These are phyloP conservation scores for Maccullochella peelii DNA, from an alignment of 2,113 vertebrate genomes.

Conservation along the genomic window DNA sequence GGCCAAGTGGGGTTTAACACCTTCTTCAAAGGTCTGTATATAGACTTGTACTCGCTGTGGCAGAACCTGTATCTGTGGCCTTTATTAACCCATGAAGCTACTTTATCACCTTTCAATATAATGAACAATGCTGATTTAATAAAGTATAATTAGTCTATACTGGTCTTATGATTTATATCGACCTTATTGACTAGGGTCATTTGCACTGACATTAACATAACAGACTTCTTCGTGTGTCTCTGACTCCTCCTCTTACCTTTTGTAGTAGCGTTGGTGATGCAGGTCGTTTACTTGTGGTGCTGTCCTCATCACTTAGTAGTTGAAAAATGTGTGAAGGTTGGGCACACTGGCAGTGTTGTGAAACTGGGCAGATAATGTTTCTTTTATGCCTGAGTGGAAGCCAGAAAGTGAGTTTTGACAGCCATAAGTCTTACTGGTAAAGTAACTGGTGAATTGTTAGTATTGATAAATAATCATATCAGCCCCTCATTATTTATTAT, in stretches of 20 bases:
- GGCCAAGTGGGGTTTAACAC: neutral
- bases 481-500: neutral
- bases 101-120: neutral
- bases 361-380: neutral
- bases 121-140: neutral
- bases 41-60: neutral
- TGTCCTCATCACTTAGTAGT: neutral
- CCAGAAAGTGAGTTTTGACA: neutral
- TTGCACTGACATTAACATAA: neutral
- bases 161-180: neutral
- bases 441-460: neutral
- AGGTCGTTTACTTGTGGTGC: neutral
- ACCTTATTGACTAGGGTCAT: neutral
- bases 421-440: neutral
- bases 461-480: neutral
- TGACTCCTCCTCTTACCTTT: neutral
- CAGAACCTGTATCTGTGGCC: neutral
- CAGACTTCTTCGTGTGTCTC: neutral
- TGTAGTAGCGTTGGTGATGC: neutral
- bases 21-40: neutral
- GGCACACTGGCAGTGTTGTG: neutral
- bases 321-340: neutral
- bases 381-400: neutral
- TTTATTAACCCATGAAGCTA: neutral
- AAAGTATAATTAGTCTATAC: neutral